Conservation (phyloP, 2,888 invertebrate species). For the Drosophila pseudotakahashii region DNA sequence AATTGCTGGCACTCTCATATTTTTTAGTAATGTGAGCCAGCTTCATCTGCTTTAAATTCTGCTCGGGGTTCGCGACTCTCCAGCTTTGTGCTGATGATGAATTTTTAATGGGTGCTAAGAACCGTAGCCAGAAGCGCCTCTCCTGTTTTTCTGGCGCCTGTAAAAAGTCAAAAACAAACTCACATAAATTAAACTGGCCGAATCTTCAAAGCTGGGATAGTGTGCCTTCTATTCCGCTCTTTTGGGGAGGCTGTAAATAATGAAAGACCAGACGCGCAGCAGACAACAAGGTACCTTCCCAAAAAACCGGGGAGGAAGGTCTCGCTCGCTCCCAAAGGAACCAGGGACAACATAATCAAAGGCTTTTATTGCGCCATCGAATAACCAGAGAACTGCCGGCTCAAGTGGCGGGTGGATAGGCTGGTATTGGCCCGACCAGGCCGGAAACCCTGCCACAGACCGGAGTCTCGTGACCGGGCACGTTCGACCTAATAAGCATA, state of each 20-base stretch:
- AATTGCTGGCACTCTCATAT: neutral
- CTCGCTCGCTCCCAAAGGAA: slow-evolving; percentile 58
- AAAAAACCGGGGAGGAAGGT: slow-evolving; percentile 27
- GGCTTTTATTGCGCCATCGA: slow-evolving; percentile 72
- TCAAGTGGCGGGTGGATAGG: slow-evolving; percentile 29
- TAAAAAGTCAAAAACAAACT: slow-evolving; percentile 43
- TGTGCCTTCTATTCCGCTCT: neutral
- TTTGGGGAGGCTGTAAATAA: slow-evolving; percentile 73
- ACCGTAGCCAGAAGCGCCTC: slow-evolving; percentile 27
- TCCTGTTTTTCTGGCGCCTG: slow-evolving; percentile 4
- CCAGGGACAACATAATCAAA: slow-evolving; percentile 70
- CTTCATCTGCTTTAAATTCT: neutral
- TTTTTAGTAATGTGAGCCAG: neutral
- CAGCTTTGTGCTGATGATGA: slow-evolving; percentile 42
- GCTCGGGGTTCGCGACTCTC: slow-evolving; percentile 20
- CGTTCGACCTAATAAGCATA: slow-evolving; percentile 77
- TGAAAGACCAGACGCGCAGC: slow-evolving; percentile 71
- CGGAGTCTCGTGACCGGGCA: slow-evolving; percentile 56
- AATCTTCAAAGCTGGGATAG: slow-evolving; percentile 34
- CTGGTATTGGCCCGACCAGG: slow-evolving; percentile 33
- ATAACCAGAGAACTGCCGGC: slow-evolving; percentile 65
- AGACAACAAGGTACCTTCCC: slow-evolving; percentile 52
- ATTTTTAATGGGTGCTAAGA: slow-evolving; percentile 61
- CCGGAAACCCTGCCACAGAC: slow-evolving; percentile 58
- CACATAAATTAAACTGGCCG: slow-evolving; percentile 54